Evolutionary conservation across 92 coral and sea anemone species (phyloP).

Genomic region (Parazoanthus darwini): DNA sequence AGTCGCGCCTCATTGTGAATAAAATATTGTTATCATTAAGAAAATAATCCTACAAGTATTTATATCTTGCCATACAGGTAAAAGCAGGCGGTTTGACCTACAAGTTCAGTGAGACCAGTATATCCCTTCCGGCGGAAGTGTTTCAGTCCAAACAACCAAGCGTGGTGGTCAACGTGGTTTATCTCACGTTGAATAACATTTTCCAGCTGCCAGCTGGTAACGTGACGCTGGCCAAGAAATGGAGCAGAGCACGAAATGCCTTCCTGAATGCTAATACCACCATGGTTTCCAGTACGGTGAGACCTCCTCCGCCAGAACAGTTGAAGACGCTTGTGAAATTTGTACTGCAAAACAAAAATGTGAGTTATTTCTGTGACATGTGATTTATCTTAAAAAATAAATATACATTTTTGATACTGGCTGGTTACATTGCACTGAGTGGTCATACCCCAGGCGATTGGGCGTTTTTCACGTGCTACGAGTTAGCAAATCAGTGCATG

Average conservation of each 20-base stretch:
- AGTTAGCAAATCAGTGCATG: no score
- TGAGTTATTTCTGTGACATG: slow-evolving; percentile 1
- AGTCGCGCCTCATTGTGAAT: no score
- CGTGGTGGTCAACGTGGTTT: slow-evolving; percentile 64
- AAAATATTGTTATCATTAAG: no score
- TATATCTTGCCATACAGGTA: slow-evolving; percentile 30
- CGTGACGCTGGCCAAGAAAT: slow-evolving; percentile 21
- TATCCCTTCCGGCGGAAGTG: slow-evolving; percentile 62
- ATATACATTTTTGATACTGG: no score
- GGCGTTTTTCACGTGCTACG: no score
- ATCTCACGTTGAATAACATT: slow-evolving; percentile 64
- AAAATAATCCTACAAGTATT: no score
- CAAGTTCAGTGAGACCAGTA: slow-evolving; percentile 49
- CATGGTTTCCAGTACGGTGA: slow-evolving; percentile 77
- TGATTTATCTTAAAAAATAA: no score
- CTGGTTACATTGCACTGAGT: no score
- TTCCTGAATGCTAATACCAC: slow-evolving; percentile 65
- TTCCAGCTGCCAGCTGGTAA: slow-evolving; percentile 49
- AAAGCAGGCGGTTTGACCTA: slow-evolving; percentile 48
- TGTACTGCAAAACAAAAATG: slow-evolving; percentile 70
- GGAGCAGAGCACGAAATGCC: background rate
- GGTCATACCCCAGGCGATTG: no score
- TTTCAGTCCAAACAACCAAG: slow-evolving; percentile 18
- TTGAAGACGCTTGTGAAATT: slow-evolving; percentile 68
- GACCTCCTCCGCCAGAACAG: slow-evolving; percentile 58